Conservation (phyloP, 2,888 invertebrate genomes). For the Trypoxylon attenuatum region DNA sequence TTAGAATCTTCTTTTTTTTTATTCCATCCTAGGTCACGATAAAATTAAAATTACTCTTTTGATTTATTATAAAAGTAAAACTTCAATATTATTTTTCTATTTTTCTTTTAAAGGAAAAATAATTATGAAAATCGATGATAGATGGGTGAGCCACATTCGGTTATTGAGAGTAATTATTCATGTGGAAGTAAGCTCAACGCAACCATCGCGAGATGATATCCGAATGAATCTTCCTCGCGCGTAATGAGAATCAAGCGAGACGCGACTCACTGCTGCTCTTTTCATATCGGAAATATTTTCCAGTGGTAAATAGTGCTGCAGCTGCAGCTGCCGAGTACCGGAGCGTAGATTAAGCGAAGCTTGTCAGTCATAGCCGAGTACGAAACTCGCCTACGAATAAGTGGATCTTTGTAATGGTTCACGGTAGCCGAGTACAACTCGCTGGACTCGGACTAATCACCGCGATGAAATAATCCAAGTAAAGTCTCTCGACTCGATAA, state of each 20-base stretch:
- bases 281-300: conserved; percentile 1
- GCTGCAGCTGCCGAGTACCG: conserved; percentile 19
- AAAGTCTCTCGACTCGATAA: too few species aligned
- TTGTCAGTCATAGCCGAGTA: conserved; percentile 6
- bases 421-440: not conserved
- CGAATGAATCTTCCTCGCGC: conserved; percentile 29
- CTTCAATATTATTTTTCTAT: too few species aligned
- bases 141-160: too few species aligned
- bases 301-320: conserved; percentile 1
- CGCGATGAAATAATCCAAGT: not conserved
- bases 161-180: too few species aligned
- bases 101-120: too few species aligned
- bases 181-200: too few species aligned
- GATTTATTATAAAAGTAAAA: too few species aligned
- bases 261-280: too few species aligned
- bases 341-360: conserved; percentile 16
- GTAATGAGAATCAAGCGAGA: conserved; percentile 24
- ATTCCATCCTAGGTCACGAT: too few species aligned
- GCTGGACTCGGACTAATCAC: not conserved
- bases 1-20: too few species aligned
- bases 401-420: conserved; percentile 17
- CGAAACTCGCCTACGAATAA: conserved; percentile 27
- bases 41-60: too few species aligned
- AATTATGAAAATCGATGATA: too few species aligned
- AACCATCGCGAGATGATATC: conserved; percentile 20